These are phyloP conservation scores for Apamea anceps DNA, from an alignment of 2,888 invertebrate genomes.

Conservation along the genomic window DNA sequence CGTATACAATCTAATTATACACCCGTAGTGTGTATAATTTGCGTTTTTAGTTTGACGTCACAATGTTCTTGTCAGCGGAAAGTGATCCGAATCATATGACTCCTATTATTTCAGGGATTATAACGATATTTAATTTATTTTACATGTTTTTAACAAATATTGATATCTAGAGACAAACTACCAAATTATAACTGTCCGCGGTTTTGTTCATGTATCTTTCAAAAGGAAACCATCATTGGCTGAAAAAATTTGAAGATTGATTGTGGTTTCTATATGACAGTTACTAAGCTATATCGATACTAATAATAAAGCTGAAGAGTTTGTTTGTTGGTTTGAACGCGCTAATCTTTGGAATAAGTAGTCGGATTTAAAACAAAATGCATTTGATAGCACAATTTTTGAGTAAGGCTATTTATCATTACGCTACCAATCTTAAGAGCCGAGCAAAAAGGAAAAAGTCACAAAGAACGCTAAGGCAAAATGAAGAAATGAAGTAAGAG, in stretches of 20 bases:
- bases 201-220: not conserved
- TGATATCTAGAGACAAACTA: constrained; percentile 13
- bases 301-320: not conserved
- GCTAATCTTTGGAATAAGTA: too few relatives aligned
- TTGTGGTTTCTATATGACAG: not conserved
- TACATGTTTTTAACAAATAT: constrained; percentile 36
- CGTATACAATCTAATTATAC: not conserved
- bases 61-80: constrained; percentile 12
- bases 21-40: constrained; percentile 12
- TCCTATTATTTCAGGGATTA: constrained; percentile 48
- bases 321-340: too few relatives aligned
- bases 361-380: too few relatives aligned
- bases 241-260: not conserved
- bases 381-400: too few relatives aligned
- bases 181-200: not conserved
- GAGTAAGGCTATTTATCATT: too few relatives aligned
- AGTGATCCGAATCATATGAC: constrained; percentile 54
- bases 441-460: too few relatives aligned
- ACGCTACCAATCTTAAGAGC: too few relatives aligned
- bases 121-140: constrained; percentile 43
- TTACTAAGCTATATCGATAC: not conserved
- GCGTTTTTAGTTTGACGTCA: constrained; percentile 43
- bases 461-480: too few relatives aligned
- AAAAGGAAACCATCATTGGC: not conserved
- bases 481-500: too few relatives aligned